Conservation (phyloP, 2,888 invertebrate species). For the Furcula furcula region DNA sequence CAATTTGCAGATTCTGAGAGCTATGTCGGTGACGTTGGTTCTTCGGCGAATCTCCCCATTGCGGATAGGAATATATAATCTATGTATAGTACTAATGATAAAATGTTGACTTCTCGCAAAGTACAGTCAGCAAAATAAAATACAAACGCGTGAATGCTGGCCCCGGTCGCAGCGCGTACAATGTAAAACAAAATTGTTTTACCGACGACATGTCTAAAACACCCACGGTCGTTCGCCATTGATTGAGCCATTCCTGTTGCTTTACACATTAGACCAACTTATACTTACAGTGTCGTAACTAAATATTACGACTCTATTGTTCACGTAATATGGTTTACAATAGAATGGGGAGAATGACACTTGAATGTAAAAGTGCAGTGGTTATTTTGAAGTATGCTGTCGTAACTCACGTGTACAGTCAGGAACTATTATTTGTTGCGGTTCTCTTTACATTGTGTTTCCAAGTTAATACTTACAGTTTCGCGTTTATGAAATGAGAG, state of each 20-base stretch:
- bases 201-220: slow-evolving; percentile 64
- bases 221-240: slow-evolving; percentile 59
- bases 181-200: slow-evolving; percentile 74
- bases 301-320: slow-evolving; percentile 8
- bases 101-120: slow-evolving; percentile 8
- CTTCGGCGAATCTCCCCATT: no score
- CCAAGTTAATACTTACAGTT: slow-evolving; percentile 60
- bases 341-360: slow-evolving; percentile 1
- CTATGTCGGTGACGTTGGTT: no score
- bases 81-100: not conserved
- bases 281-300: slow-evolving; percentile 9
- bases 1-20: no score
- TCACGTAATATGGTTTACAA: slow-evolving; percentile 15
- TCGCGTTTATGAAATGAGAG: slow-evolving; percentile 56
- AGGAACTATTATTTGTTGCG: slow-evolving; percentile 76
- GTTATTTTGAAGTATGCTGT: slow-evolving; percentile 58
- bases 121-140: slow-evolving; percentile 18
- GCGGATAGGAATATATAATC: no score
- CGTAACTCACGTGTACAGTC: slow-evolving; percentile 71
- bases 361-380: slow-evolving; percentile 6
- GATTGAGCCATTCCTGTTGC: slow-evolving; percentile 75
- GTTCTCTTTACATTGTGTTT: slow-evolving; percentile 69
- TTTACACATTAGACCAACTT: slow-evolving; percentile 43
- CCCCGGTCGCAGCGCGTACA: slow-evolving; percentile 39
- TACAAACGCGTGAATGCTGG: slow-evolving; percentile 30